These are phyloP conservation scores for Tympanuchus pallidicinctus DNA, from an alignment of 2,113 vertebrate species.

Conservation along the genomic window DNA sequence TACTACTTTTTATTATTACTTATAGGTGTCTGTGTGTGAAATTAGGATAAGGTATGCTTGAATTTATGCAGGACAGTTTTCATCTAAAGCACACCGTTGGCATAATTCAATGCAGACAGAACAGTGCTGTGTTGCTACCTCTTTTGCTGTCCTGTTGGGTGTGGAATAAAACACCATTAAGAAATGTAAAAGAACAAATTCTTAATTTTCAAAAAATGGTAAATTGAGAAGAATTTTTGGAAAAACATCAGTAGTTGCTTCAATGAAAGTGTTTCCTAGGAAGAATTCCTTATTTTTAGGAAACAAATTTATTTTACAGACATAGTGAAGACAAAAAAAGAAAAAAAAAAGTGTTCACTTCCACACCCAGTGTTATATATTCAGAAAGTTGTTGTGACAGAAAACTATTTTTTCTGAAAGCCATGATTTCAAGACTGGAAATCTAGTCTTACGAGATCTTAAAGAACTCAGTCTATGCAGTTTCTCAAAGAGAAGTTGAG, in stretches of 20 bases:
- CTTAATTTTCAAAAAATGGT: neutral
- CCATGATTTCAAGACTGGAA: rapidly evolving
- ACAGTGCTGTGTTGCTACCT: neutral
- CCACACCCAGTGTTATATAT: neutral
- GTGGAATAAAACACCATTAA: neutral
- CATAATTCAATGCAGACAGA: neutral
- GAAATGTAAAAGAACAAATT: neutral
- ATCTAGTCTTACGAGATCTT: neutral
- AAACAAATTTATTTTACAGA: neutral
- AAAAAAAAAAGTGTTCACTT: neutral
- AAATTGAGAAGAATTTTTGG: neutral
- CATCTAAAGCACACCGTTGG: neutral
- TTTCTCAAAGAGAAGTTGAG: neutral
- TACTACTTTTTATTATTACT: neutral
- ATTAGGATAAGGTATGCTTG: neutral
- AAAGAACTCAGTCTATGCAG: neutral
- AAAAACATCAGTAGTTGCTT: neutral
- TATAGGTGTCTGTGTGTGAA: neutral
- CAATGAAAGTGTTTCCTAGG: neutral
- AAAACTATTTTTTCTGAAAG: neutral
- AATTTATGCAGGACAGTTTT: neutral
- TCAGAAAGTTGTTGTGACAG: neutral
- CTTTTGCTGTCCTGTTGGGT: neutral
- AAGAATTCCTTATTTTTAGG: neutral
- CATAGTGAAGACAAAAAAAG: neutral